Conservation (phyloP, 2,113 vertebrate genomes). For the Tiliqua scincoides region DNA sequence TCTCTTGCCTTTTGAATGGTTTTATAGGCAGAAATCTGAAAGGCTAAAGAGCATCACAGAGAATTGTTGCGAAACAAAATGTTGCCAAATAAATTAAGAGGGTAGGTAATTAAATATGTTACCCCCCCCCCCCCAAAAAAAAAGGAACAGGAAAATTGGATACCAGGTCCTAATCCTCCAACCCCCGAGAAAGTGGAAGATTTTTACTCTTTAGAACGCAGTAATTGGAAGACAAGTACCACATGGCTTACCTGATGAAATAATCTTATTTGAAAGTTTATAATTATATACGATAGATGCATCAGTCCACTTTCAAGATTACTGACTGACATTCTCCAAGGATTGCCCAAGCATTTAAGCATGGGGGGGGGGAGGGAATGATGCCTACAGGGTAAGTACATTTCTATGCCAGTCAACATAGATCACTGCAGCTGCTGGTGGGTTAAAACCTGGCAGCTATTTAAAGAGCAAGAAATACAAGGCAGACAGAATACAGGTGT, state of each 20-base stretch:
- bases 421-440: background rate
- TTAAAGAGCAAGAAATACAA: background rate
- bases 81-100: conserved; percentile 28
- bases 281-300: conserved; percentile 63
- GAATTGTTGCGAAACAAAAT: background rate
- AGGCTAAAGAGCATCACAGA: background rate
- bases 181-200: background rate
- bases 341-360: background rate
- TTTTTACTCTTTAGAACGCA: conserved; percentile 50
- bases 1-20: background rate
- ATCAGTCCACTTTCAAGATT: conserved; percentile 41
- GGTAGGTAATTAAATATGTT: background rate
- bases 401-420: background rate
- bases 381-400: too few species aligned
- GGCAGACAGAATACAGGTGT: conserved; percentile 1
- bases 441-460: conserved; percentile 21
- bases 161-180: conserved; percentile 54
- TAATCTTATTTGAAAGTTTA: conserved; percentile 52
- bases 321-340: background rate
- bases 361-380: background rate
- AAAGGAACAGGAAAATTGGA: background rate
- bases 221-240: conserved; percentile 58
- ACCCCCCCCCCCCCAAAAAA: too few species aligned
- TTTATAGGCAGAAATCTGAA: background rate
- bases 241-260: conserved; percentile 56